phyloP scores from a whole-genome alignment of 2,888 invertebrate genomes.

The Melieria omissa region DNA sequence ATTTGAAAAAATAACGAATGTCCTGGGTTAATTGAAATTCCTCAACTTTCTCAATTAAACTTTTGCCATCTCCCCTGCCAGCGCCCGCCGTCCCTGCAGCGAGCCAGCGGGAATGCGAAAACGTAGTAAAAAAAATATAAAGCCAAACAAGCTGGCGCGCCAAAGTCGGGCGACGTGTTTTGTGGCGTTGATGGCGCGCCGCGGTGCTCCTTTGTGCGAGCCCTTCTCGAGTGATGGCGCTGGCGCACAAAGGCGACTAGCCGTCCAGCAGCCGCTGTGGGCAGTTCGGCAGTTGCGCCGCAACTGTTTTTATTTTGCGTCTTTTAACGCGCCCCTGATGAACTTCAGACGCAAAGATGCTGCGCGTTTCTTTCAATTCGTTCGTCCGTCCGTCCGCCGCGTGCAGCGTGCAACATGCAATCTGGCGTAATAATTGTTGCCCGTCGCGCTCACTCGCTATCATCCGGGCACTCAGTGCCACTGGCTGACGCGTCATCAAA shows the following conservation, averaged over 20 bases:
- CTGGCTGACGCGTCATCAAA: slow-evolving; percentile 50
- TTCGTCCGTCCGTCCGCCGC: not conserved
- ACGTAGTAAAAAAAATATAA: not conserved
- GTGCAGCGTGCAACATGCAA: too few species aligned
- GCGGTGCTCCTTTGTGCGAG: not conserved
- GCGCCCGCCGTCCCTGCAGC: slow-evolving; percentile 22
- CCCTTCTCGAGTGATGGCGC: too few species aligned
- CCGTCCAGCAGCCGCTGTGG: too few species aligned
- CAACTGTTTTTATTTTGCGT: too few species aligned
- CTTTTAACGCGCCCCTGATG: not conserved
- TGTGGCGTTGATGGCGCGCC: not conserved
- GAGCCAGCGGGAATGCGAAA: not conserved
- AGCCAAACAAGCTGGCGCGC: not conserved
- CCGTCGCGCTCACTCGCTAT: too few species aligned
- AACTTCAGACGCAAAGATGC: not conserved
- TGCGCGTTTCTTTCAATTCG: not conserved
- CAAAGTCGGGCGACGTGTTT: not conserved
- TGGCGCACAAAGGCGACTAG: too few species aligned
- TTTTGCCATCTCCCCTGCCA: slow-evolving; percentile 58
- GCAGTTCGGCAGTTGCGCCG: too few species aligned
- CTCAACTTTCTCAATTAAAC: slow-evolving; percentile 67
- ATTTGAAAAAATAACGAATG: slow-evolving; percentile 58
- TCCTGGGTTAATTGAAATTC: slow-evolving; percentile 66
- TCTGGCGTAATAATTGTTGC: too few species aligned
- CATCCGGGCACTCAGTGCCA: too few species aligned